Evolutionary conservation across 2,797 vertebrate genomes (phyloP).

Genomic region (Anableps anableps): DNA sequence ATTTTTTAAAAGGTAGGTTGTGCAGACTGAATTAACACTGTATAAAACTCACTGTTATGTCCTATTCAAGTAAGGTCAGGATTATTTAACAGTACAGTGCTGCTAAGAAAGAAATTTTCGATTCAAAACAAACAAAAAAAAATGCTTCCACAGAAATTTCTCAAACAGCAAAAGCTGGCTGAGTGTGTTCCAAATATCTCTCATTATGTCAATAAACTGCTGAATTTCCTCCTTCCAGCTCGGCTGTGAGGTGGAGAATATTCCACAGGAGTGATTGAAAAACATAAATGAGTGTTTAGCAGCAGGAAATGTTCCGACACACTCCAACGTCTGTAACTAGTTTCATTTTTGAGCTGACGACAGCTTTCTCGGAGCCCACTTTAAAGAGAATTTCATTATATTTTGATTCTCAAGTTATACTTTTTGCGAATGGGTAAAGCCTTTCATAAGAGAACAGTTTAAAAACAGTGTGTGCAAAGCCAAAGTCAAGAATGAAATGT

Average conservation of each 20-base stretch:
- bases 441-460: not conserved
- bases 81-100: not conserved
- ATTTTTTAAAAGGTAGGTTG: not conserved
- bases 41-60: no score
- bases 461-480: not conserved
- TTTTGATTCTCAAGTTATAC: not conserved
- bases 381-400: not conserved
- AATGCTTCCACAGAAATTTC: not conserved
- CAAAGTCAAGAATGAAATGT: constrained; percentile 39
- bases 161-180: constrained; percentile 11
- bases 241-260: no score
- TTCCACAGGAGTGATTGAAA: not conserved
- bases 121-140: not conserved
- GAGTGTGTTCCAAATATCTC: not conserved
- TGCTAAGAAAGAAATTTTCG: not conserved
- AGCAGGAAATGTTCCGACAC: not conserved
- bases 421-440: not conserved
- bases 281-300: not conserved
- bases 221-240: not conserved
- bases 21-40: not conserved
- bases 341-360: not conserved
- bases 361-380: not conserved
- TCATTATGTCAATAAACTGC: not conserved
- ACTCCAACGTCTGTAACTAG: not conserved
- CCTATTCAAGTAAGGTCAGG: not conserved